Base-by-base conservation (phyloP, 2,888 invertebrate species). In the Julus scanicus region DNA sequence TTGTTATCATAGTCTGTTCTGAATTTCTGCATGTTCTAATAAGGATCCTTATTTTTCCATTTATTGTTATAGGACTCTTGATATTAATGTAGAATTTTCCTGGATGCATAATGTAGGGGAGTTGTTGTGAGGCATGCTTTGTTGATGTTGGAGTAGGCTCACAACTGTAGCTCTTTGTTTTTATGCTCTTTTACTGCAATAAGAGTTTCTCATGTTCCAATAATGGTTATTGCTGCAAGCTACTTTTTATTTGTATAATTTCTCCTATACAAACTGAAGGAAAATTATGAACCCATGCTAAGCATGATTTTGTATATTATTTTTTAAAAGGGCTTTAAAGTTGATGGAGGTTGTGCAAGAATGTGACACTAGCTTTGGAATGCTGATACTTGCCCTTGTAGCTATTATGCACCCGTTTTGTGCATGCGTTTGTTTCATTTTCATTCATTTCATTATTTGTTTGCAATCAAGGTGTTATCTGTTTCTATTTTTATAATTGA, bases 301-400 rank as follows among this genome's bases (percentile, higher is more conserved):
- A 80, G 80, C 80, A 80, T 80, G 80, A 80, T 20, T 29, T 37
- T 80, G 29, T 80, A 37, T 37, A n/a, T 63, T 9, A 37, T 37
- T 37, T 80, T 4, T 80, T 37, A 13, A 29, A 37, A 37, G 37
- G 80, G 80, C 37, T 37, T 57, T 80, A 37, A 80, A 80, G 29
- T 80, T 37, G 80, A 80, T 80, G 80, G 80, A 80, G 80, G 80
- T 80, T 80, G 80, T 80, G 80, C 80, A 80, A 80, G 80, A 80
- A 80, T 80, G 80, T 80, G 80, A 80, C 80, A 80, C 80, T 80
- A 80, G 80, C 80, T 80, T 80, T 80, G 80, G 80, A 80, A 80
- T 80, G 80, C 80, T 80, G 80, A 80, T 80, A 80, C 80, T 37
- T 80, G 80, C 80, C 37, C 20, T 80, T 37, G 37, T 80, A 80